phyloP scores from a whole-genome alignment of 2,797 vertebrate genomes.

The Florisuga fusca region DNA sequence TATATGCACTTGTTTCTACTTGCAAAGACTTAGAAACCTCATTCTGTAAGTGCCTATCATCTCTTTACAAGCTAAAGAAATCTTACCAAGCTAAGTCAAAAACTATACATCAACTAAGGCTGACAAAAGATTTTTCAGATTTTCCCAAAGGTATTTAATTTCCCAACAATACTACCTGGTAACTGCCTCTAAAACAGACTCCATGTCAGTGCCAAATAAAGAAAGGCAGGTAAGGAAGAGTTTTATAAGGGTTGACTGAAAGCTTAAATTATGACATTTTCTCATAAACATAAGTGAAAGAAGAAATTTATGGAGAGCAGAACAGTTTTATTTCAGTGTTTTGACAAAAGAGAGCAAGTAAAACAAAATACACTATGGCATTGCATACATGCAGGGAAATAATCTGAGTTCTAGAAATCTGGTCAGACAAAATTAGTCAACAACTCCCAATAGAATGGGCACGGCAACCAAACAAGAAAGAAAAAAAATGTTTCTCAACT shows the following conservation, averaged over 20 bases:
- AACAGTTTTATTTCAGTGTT: background rate
- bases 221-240: background rate
- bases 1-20: background rate
- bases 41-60: background rate
- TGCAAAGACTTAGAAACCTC: background rate
- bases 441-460: background rate
- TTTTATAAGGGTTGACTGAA: background rate
- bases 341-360: background rate
- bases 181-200: background rate
- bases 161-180: background rate
- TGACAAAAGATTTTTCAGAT: background rate
- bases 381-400: background rate
- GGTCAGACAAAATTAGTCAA: background rate
- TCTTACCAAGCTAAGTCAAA: background rate
- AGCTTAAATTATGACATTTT: background rate
- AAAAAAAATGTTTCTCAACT: background rate
- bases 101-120: background rate
- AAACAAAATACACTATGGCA: background rate
- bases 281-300: background rate
- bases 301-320: background rate
- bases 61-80: background rate
- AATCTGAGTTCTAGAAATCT: background rate
- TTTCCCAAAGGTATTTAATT: background rate
- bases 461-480: background rate
- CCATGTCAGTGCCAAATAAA: background rate